These are phyloP conservation scores for Drosophila melanosoma DNA, from an alignment of 2,888 invertebrate species.

Conservation along the genomic window DNA sequence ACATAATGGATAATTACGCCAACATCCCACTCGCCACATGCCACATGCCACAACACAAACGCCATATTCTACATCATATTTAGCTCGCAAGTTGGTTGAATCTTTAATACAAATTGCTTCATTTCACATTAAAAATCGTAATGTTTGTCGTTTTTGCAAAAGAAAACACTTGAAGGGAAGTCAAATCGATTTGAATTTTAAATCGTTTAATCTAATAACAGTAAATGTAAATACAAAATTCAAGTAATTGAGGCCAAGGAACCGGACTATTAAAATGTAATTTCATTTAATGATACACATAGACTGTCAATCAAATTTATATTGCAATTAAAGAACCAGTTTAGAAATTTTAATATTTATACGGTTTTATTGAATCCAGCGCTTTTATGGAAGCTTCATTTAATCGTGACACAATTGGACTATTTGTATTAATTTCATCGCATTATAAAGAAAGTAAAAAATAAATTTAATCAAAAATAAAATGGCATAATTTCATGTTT, in stretches of 20 bases:
- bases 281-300: neutral
- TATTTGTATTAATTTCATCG: too few relatives aligned
- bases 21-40: conserved; percentile 6
- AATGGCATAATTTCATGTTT: neutral
- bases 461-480: neutral
- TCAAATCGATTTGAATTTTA: neutral
- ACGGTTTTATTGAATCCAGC: too few relatives aligned
- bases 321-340: neutral
- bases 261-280: neutral
- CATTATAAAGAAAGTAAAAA: neutral
- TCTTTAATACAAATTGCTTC: conserved; percentile 60
- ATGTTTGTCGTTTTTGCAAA: neutral
- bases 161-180: neutral
- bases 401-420: neutral
- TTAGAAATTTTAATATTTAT: neutral
- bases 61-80: conserved; percentile 3
- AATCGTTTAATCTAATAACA: too few relatives aligned
- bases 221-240: neutral
- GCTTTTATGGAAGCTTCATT: neutral
- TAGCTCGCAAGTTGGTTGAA: conserved; percentile 3
- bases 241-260: neutral
- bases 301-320: neutral
- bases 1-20: conserved; percentile 52
- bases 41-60: conserved; percentile 12
- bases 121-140: conserved; percentile 57